Evolutionary conservation across 2,888 invertebrate species (phyloP), one percentile per base, ranked within the genome.

Genomic region (Ornithoptera priamus): DNA sequence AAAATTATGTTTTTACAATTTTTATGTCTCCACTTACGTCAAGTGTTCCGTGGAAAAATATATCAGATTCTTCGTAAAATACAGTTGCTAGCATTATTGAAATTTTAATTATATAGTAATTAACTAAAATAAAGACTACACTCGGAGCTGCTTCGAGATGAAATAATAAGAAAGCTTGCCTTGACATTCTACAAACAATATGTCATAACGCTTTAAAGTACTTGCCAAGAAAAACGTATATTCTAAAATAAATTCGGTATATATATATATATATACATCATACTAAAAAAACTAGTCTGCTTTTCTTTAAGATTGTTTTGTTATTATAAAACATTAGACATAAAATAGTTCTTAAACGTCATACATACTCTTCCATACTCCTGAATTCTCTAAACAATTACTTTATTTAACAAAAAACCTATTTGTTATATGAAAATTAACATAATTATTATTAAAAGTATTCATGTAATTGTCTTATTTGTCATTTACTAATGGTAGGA

Each of bases 101-200:
- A 50, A 64, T 62, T 24, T 24, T 50, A 24, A 65, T 69, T 70
- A 71, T 50, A 63, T 60, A 63, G 24, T 59, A 66, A 60, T 64
- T 42, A 8, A 71, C 65, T 68, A 56, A 72, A 68, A 71, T 22
- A 68, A 73, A 81, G 80, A 83, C 81, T 78, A 78, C 72, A 71
- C 79, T 69, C 75, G 73, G 68, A 70, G 76, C 72, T 71, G 73
- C 64, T 74, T 66, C 69, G 71, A 70, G 73, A 74, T 73, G 70
- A 78, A 87, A 84, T 84, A 82, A 80, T 30, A 30, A 79, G 81
- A 77, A 82, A 83, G 76, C 74, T 72, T 70, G 65, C 65, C 72
- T 75, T 75, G 77, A 74, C 71, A 75, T 73, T 68, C 70, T 72
- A 72, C 75, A 73, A 76, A 72, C 77, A 77, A 78, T 77, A 78